These are phyloP conservation scores for Zelleria hepariella DNA, from an alignment of 2,888 invertebrate genomes.

Conservation along the genomic window DNA sequence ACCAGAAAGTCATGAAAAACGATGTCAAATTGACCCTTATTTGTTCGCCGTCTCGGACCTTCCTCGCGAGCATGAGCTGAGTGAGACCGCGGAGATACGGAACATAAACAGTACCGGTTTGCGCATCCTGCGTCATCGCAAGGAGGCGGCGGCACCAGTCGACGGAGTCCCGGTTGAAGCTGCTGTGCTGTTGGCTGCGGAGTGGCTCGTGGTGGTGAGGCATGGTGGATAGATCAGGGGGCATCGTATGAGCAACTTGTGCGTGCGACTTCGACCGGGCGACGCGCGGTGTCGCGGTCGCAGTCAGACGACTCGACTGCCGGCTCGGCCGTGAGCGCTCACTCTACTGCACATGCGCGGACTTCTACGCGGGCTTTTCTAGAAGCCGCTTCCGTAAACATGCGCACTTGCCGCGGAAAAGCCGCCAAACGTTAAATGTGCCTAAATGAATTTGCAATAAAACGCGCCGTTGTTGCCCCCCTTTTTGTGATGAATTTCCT, in stretches of 20 bases:
- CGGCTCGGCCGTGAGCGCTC: slow-evolving; percentile 3
- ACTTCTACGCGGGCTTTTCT: slow-evolving; percentile 28
- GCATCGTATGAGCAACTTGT: not conserved
- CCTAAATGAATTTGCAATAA: not conserved
- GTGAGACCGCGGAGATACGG: not conserved
- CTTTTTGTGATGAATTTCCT: not conserved
- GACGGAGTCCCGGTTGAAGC: not conserved
- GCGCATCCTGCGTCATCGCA: slow-evolving; percentile 30
- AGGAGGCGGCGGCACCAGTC: slow-evolving; percentile 23
- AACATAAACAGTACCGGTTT: slow-evolving; percentile 2
- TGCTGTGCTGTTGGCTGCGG: not conserved
- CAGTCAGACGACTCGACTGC: not conserved
- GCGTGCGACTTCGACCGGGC: not conserved
- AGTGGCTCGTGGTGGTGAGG: not conserved
- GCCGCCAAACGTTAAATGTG: slow-evolving; percentile 15
- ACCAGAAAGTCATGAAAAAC: not conserved
- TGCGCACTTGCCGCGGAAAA: slow-evolving; percentile 19
- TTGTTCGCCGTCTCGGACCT: no score
- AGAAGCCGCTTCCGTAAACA: slow-evolving; percentile 42
- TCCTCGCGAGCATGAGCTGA: no score
- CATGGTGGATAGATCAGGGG: not conserved
- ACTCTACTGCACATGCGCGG: slow-evolving; percentile 20
- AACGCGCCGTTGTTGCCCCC: not conserved
- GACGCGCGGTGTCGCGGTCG: not conserved
- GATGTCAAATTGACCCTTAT: no score